phyloP scores from a whole-genome alignment of 2,888 invertebrate genomes.

The Agrilus mali region DNA sequence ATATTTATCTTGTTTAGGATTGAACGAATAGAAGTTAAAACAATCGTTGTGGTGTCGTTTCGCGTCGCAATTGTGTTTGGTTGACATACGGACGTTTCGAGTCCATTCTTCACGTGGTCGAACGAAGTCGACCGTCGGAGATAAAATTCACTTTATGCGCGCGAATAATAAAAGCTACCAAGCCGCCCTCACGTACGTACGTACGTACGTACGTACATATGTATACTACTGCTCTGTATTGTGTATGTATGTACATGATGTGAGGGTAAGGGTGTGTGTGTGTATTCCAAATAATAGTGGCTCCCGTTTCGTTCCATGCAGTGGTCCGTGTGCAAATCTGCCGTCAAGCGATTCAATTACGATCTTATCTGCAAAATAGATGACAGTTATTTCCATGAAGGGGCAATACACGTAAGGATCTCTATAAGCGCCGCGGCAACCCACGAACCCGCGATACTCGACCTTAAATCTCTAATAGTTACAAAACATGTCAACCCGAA shows the following conservation, averaged over 20 bases:
- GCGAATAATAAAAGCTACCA: no score
- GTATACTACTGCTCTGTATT: no score
- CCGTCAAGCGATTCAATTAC: constrained; percentile 39
- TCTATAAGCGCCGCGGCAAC: constrained; percentile 16
- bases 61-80: no score
- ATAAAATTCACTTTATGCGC: no score
- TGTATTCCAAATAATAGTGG: constrained; percentile 26
- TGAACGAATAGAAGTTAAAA: no score
- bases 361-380: constrained; percentile 39
- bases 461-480: constrained; percentile 21
- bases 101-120: no score
- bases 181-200: no score
- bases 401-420: constrained; percentile 33
- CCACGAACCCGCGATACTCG: constrained; percentile 16
- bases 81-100: no score
- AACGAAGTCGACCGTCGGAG: no score
- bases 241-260: not conserved
- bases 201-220: no score
- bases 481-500: constrained; percentile 24
- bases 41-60: no score
- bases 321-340: constrained; percentile 36
- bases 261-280: not conserved
- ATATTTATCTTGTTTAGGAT: no score
- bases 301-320: constrained; percentile 20
- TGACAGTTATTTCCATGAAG: constrained; percentile 39